Percentiles rank a stretch among this genome's conserved stretches.
Evolutionary conservation across 2,113 vertebrate species (phyloP).

Genomic region (Oncorhynchus masou): DNA sequence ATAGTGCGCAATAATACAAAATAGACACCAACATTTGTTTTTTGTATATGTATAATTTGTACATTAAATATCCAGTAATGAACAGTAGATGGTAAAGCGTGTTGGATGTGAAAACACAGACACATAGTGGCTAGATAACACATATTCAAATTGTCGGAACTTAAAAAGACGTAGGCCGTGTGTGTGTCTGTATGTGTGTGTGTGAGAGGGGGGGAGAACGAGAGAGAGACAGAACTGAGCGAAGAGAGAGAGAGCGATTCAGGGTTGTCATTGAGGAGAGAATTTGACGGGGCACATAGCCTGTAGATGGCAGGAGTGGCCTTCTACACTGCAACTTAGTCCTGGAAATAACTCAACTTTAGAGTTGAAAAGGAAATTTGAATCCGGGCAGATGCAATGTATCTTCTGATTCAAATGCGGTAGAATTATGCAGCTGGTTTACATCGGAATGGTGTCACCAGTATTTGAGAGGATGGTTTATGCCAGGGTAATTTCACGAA

Average conservation of each 20-base stretch:
- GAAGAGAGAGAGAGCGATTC: slow-evolving; percentile 12
- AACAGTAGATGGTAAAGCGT: no score
- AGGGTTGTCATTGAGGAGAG: no score
- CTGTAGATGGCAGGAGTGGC: slow-evolving; percentile 81
- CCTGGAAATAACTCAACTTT: slow-evolving; percentile 36
- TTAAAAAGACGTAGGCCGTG: not conserved
- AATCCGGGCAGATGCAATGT: not conserved
- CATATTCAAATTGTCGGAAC: not conserved
- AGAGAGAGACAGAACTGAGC: not conserved
- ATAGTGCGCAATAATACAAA: not conserved
- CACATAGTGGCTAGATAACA: not conserved
- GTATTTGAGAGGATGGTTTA: no score
- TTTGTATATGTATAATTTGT: no score
- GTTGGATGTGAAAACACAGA: no score
- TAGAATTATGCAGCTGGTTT: no score
- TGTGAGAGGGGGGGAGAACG: not conserved
- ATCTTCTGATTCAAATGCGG: no score
- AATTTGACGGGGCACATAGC: slow-evolving; percentile 25
- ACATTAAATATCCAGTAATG: no score
- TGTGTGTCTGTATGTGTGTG: not conserved
- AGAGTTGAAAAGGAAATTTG: slow-evolving; percentile 7
- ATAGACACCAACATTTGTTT: no score
- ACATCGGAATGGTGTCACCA: no score
- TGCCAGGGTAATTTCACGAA: no score
- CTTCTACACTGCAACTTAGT: slow-evolving; percentile 69